These are phyloP conservation scores for Rotaria sp. DNA, from an alignment of 2,888 invertebrate genomes.

Conservation along the genomic window DNA sequence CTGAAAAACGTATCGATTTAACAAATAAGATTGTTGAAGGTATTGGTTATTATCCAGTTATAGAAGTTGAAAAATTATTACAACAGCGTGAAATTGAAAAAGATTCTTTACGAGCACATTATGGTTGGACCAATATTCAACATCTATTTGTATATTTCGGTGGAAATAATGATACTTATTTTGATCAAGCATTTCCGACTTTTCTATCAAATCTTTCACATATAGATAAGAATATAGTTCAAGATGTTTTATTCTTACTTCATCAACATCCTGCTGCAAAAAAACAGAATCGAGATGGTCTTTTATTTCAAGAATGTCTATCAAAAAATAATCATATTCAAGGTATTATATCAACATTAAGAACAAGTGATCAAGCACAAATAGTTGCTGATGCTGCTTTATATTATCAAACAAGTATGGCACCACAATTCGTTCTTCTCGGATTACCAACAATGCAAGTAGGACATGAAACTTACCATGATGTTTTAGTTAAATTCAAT, in stretches of 20 bases:
- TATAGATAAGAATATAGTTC: too few relatives aligned
- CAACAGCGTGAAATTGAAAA: too few relatives aligned
- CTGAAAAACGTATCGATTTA: too few relatives aligned
- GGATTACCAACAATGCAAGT: constrained; percentile 4
- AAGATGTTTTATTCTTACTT: background rate
- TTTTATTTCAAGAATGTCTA: background rate
- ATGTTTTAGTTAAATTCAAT: background rate
- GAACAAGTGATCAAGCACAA: constrained; percentile 3
- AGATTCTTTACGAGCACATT: too few relatives aligned
- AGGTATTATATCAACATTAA: background rate
- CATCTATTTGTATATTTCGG: background rate
- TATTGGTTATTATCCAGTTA: too few relatives aligned
- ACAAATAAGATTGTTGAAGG: too few relatives aligned
- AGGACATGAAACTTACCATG: background rate
- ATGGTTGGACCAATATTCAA: too few relatives aligned
- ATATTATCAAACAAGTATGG: background rate
- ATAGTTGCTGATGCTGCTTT: background rate
- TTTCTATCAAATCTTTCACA: background rate
- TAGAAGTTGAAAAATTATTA: too few relatives aligned
- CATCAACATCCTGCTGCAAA: background rate
- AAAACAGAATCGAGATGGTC: background rate
- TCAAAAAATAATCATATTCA: too few relatives aligned
- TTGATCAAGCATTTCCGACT: background rate
- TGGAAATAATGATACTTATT: background rate
- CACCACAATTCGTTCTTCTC: background rate